A percentile compares a stretch with the other conserved stretches of the same genome.
Conservation (phyloP, 2,113 vertebrate species). For the Ramphastos sulfuratus region DNA sequence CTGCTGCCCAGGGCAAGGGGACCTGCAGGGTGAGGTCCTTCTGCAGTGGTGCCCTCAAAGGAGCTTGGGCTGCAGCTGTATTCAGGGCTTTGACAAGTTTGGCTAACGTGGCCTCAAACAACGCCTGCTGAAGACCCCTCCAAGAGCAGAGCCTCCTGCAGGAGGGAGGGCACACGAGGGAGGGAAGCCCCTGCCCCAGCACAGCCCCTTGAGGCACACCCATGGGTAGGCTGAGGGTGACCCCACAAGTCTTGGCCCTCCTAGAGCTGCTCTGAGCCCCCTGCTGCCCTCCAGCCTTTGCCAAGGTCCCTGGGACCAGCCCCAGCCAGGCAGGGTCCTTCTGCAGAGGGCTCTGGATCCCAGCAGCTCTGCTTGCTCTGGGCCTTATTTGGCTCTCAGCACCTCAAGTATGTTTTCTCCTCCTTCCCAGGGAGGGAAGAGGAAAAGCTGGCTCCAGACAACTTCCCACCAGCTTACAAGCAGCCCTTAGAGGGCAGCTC, state of each 20-base stretch:
- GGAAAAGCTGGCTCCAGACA: conserved; percentile 55
- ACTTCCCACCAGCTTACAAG: background rate
- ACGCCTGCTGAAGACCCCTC: background rate
- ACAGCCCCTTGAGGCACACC: fast-evolving
- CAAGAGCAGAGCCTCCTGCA: background rate
- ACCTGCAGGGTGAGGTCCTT: fast-evolving
- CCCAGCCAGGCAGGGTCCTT: background rate
- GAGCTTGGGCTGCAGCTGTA: fast-evolving
- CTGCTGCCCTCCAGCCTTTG: fast-evolving
- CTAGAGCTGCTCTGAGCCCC: background rate
- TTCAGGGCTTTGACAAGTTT: background rate
- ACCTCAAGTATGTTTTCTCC: conserved; percentile 60
- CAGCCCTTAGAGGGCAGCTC: background rate
- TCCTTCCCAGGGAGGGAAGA: conserved; percentile 62
- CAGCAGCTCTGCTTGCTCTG: background rate
- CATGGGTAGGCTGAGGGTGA: fast-evolving
- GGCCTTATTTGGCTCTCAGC: conserved; percentile 57
- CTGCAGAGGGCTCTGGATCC: conserved; percentile 13
- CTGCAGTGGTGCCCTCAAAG: background rate
- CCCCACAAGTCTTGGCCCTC: fast-evolving
- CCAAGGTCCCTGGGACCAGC: background rate
- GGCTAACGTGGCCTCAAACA: fast-evolving
- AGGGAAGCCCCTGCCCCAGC: fast-evolving
- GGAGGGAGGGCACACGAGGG: background rate
- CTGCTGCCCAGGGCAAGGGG: fast-evolving